Evolutionary conservation across 2,888 invertebrate genomes (phyloP), one percentile per base, ranked within the genome.

Genomic region (Craniophora ligustri): DNA sequence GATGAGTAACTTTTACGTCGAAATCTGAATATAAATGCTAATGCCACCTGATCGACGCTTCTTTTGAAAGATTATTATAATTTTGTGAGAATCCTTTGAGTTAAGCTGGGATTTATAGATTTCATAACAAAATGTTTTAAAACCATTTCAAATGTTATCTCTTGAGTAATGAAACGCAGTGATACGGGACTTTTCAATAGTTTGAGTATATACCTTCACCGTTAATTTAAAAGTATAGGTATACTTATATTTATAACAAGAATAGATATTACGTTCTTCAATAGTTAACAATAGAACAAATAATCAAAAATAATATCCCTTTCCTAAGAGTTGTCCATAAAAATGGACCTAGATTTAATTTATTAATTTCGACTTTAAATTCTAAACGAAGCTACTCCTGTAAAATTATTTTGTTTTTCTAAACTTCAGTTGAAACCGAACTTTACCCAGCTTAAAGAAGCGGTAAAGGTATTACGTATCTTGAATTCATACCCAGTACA

Each of bases 1-100:
- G 85, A 85, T 87, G 87, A 90, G 87, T 87, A 88, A 89, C 87
- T 91, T 87, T 81, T 84, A 85, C 84, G 85, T 84, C 82, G 67
- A 82, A 86, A 85, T 86, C 85, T 84, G 89, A 90, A 90, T 91
- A 88, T 89, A 90, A 91, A 92, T 90, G 89, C 85, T 86, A 92
- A 91, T 89, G 73, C 82, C 75, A 78, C 73, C 86, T 87, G 86
- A 91, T 89, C 58, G 42, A 65, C 85, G 81, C 82, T 86, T 85
- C 87, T 87, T 88, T 86, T 81, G 79, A 84, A 78, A 85, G 90
- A 91, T 91, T 91, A 91, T 92, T 89, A 89, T 90, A 91, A 91
- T 91, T 88, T 86, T 71, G 77, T 78, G 80, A 69, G 78, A 89
- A 91, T 89, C 88, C 88, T 88, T 90, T 89, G 81, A 82, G 75